These are phyloP conservation scores for Sesamia nonagrioides DNA, from an alignment of 1,140 invertebrate species.

Conservation along the genomic window DNA sequence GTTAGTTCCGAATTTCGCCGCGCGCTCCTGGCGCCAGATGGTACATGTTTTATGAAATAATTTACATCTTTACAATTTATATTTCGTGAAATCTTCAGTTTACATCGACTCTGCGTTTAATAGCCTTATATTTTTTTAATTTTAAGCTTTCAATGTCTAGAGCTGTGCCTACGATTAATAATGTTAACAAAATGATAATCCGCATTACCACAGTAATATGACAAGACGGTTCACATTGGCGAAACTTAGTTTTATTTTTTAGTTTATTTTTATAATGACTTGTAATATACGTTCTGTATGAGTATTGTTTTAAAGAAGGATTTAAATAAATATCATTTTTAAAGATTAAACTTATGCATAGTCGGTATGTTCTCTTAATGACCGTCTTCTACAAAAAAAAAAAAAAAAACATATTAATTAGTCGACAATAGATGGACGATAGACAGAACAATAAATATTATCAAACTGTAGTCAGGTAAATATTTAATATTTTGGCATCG, in stretches of 20 bases:
- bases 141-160: not conserved
- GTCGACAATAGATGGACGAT: not conserved
- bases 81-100: not conserved
- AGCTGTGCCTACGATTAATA: not conserved
- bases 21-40: no score
- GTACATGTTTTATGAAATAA: not conserved
- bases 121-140: not conserved
- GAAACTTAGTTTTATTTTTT: constrained; percentile 7
- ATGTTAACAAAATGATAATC: not conserved
- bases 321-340: not conserved
- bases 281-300: constrained; percentile 9
- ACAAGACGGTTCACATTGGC: constrained; percentile 3
- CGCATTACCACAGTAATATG: not conserved
- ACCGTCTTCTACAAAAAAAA: no score
- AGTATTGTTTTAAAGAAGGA: constrained; percentile 3
- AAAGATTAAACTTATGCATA: no score
- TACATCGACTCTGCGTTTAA: constrained; percentile 1
- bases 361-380: no score
- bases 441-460: not conserved
- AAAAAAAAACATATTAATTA: no score
- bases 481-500: not conserved
- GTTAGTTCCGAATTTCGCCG: no score
- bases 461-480: constrained; percentile 6
- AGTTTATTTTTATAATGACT: constrained; percentile 18
- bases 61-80: not conserved